Evolutionary conservation across 2,113 vertebrate genomes (phyloP).

Genomic region (Oenanthe oenanthe): DNA sequence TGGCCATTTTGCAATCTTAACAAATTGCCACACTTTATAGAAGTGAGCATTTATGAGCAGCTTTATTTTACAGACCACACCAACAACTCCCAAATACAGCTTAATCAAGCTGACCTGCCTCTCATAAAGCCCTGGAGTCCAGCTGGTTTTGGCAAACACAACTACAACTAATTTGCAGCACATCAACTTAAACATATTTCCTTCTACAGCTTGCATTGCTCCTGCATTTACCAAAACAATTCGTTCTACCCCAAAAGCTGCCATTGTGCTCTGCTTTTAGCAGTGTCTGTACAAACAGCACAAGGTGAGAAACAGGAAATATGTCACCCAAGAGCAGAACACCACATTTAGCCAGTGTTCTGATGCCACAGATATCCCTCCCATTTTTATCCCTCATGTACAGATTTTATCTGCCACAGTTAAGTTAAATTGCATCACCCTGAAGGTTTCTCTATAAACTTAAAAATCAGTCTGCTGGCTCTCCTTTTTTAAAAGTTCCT

Average conservation of each 20-base stretch:
- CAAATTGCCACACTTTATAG: not conserved
- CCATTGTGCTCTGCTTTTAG: not conserved
- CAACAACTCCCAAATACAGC: not conserved
- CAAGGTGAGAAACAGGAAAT: not conserved
- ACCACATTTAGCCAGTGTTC: not conserved
- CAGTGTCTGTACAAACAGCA: not conserved
- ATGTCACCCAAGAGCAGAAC: not conserved
- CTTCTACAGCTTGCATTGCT: not conserved
- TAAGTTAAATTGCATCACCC: not conserved
- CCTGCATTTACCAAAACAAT: not conserved
- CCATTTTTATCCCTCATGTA: not conserved
- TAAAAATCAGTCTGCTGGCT: not conserved
- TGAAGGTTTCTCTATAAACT: not conserved
- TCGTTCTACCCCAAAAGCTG: not conserved
- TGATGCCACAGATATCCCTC: not conserved
- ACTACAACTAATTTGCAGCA: not conserved
- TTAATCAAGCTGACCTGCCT: not conserved
- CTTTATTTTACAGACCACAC: not conserved
- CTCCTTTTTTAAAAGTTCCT: not conserved
- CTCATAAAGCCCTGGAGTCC: not conserved
- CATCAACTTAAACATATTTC: not conserved
- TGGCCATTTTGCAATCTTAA: not conserved
- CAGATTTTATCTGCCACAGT: not conserved
- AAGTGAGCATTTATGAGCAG: not conserved
- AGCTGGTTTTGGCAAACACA: not conserved